Base-by-base conservation (phyloP, 2,888 invertebrate species). In the Drosophila kuntzei region DNA sequence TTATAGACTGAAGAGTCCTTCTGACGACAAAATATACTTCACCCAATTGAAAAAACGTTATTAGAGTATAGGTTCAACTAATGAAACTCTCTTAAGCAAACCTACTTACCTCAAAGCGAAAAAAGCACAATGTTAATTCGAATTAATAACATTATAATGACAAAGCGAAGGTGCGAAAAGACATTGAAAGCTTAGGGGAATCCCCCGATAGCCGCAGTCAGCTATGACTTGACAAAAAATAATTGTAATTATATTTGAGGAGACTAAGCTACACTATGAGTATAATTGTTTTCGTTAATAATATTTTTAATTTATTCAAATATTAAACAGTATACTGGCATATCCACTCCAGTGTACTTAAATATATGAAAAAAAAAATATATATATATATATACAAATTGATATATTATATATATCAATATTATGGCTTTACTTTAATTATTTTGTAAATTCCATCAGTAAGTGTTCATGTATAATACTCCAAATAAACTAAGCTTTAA, bases 1-100 rank as follows among this genome's bases (percentile, higher is more conserved):
- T 71, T 54, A n/a, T 22, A 65, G 71, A 59, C 12, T 71, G 66
- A 58, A 57, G 37, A 57, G 37, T 16, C 0, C 3, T 7, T 8
- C 7, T n/a, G 12, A 12, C 14, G 71, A 72, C 41, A 9, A 0
- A 2, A 14, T n/a, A 20, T 4, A 36, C 9, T 51, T 2, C 18
- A 36, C 14, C 2, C 2, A n/a, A 2, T 14, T 36, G 36, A 1
- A 36, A 7, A n/a, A 7, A 12, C 2, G n/a, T n/a, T n/a, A n/a
- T n/a, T n/a, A n/a, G n/a, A n/a, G n/a, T n/a, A n/a, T n/a, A n/a
- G n/a, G n/a, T 7, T 36, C 9, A 16, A 9, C 37, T 37, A 37
- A 39, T 18, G 5, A 2, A 3, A 41, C 6, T 41, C 20, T 20
- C 5, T 12, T 20, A 20, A 41, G 20, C 20, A 12, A 41, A 41